Evolutionary conservation across 1,140 invertebrate genomes (phyloP).

Genomic region (Xylocopa sonorina): DNA sequence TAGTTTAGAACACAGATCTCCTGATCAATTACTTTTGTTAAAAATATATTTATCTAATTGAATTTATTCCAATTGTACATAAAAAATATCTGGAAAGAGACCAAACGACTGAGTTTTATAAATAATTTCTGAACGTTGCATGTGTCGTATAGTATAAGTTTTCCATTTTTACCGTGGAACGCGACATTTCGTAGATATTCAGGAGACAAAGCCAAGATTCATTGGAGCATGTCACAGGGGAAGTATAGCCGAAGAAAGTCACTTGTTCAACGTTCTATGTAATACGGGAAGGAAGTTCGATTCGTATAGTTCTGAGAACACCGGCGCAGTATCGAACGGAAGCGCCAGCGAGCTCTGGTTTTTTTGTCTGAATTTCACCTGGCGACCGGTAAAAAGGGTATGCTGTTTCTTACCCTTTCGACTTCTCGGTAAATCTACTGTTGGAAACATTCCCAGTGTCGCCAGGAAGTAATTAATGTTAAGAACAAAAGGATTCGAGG

Average conservation of each 20-base stretch:
- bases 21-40: no score
- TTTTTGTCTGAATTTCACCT: constrained; percentile 22
- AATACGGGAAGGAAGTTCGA: constrained; percentile 26
- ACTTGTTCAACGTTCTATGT: constrained; percentile 24
- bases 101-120: neutral
- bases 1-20: no score
- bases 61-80: no score
- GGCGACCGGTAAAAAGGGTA: constrained; percentile 7
- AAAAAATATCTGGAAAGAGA: neutral
- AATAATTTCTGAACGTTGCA: constrained; percentile 57
- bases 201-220: constrained; percentile 45
- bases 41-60: neutral
- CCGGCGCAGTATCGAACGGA: neutral
- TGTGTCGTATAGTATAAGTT: constrained; percentile 53
- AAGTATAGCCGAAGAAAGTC: constrained; percentile 54
- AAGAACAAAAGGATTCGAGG: constrained; percentile 7
- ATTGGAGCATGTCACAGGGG: constrained; percentile 31
- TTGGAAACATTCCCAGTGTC: constrained; percentile 16
- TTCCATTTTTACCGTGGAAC: constrained; percentile 14
- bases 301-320: neutral
- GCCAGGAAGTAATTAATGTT: constrained; percentile 20
- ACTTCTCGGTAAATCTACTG: constrained; percentile 9
- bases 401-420: constrained; percentile 5
- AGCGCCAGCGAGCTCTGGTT: neutral
- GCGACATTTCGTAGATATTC: constrained; percentile 56